A percentile compares a stretch with the other conserved stretches of the same genome.
phyloP scores from a whole-genome alignment of 2,113 vertebrate genomes.

The Rattus rattus region DNA sequence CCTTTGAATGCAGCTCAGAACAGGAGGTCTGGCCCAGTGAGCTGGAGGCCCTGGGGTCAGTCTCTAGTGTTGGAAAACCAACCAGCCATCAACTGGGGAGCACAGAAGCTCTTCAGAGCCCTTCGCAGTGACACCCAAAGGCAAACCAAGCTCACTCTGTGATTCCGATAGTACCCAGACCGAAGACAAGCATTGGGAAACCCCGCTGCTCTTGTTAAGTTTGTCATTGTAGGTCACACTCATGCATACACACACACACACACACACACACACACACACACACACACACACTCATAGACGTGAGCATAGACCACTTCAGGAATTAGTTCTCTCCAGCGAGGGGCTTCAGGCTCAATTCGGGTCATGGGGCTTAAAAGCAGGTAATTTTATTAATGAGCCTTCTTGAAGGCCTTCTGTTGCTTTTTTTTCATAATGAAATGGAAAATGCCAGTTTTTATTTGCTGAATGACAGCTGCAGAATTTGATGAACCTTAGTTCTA shows the following conservation, averaged over 20 bases:
- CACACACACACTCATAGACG: not conserved
- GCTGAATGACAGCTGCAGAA: not conserved
- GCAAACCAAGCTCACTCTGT: not conserved
- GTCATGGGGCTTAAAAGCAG: not conserved
- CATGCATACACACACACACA: too few species aligned
- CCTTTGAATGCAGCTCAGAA: not conserved
- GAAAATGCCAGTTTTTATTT: slow-evolving; percentile 14
- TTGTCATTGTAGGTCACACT: not conserved
- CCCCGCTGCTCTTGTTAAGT: not conserved
- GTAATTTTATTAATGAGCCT: too few species aligned
- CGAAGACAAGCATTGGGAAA: not conserved
- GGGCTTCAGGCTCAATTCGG: not conserved
- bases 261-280: too few species aligned
- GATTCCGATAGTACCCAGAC: slow-evolving; percentile 4
- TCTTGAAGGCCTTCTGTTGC: not conserved
- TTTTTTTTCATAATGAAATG: slow-evolving; percentile 6
- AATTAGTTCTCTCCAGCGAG: not conserved
- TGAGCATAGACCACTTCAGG: not conserved
- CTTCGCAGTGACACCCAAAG: not conserved
- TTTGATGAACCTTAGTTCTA: not conserved
- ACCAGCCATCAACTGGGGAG: not conserved
- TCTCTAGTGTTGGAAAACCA: not conserved
- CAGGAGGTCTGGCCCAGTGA: not conserved
- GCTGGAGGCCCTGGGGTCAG: not conserved
- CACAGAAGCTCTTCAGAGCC: not conserved